Evolutionary conservation across 2,797 vertebrate genomes (phyloP), one percentile per base, ranked within the genome.

Genomic region (Pipistrellus nathusii): DNA sequence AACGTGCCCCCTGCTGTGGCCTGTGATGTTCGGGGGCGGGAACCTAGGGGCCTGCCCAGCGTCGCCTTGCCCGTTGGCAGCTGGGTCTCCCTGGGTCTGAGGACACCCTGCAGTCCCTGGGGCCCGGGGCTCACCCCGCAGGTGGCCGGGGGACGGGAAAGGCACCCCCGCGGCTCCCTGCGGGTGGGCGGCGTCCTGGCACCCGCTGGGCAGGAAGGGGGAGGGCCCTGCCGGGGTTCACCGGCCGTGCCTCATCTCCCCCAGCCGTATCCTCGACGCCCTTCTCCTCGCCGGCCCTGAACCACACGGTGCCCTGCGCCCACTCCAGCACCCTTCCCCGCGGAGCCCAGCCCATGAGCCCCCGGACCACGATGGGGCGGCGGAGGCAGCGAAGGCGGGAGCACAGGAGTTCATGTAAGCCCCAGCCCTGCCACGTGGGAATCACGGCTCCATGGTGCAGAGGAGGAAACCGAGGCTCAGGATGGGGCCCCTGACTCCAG

Each of bases 351-450:
- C 99, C 99, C 96, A 99, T 99, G 99, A 99, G 99, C 87, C 99
- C 99, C 8, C 98, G 99, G 5, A 99, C 99, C 96, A 99, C 99
- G 7, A 98, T 99, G 98, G 98, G 99, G 94, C 99, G 99, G 97
- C 99, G 99, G 71, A 98, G 99, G 77, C 99, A 99, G 96, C 98
- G 99, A 71, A 99, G 99, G 98, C 99, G 99, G 98, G 99, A 99
- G 76, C 99, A 99, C 98, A 99, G 99, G 97, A 99, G 99, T 96
- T 99, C 99, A 30, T 0, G 99, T 99, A 98, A 98, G 99, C 35
- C 32, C 2, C 38, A 5, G n/a, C 15, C 38, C 35, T 46, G 18
- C 27, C 30, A 5, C 3, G 69, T 57, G 72, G 57, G 82, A 9
- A 1, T 11, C 27, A 2, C 0, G 0, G 14, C 38, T 55, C 66